Conservation (phyloP, 1,140 invertebrate species). For the Drosophila lacertosa region DNA sequence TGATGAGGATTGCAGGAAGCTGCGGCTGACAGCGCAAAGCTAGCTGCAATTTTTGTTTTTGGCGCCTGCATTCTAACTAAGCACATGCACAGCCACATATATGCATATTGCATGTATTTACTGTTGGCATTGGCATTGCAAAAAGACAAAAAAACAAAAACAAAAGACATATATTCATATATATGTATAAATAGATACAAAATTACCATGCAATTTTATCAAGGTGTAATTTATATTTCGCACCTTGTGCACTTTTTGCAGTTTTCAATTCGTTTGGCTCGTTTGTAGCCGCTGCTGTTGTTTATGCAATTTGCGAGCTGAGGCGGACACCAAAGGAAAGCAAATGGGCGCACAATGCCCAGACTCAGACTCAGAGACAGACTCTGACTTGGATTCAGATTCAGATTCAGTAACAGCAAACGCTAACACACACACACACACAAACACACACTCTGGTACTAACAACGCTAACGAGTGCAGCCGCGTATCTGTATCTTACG, state of each 20-base stretch:
- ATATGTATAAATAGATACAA: too few species aligned
- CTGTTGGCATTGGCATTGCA: conserved; percentile 22
- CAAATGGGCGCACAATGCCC: conserved; percentile 47
- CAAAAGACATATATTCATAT: too few species aligned
- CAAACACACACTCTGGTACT: conserved; percentile 23
- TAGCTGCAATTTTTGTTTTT: conserved; percentile 1
- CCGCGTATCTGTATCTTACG: conserved; percentile 68
- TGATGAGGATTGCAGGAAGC: conserved; percentile 56
- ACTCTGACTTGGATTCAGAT: conserved; percentile 13
- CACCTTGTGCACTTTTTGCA: conserved; percentile 36
- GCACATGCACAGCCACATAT: conserved; percentile 24
- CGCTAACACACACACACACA: conserved; percentile 6
- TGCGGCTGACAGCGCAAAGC: conserved; percentile 18
- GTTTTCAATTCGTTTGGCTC: conserved; percentile 57
- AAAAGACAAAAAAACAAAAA: conserved; percentile 42
- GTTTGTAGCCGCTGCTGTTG: conserved; percentile 44
- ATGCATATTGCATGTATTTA: conserved; percentile 3
- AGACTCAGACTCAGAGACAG: conserved; percentile 1
- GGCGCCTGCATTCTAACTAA: neutral
- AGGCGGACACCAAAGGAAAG: conserved; percentile 38
- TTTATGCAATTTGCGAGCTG: conserved; percentile 68
- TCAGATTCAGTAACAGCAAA: conserved; percentile 8
- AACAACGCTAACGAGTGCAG: conserved; percentile 74
- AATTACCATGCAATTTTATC: conserved; percentile 70
- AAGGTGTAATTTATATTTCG: conserved; percentile 73